Evolutionary conservation across 2,888 invertebrate genomes (phyloP), one percentile per base, ranked within the genome.

Genomic region (Cataglyphis livida): DNA sequence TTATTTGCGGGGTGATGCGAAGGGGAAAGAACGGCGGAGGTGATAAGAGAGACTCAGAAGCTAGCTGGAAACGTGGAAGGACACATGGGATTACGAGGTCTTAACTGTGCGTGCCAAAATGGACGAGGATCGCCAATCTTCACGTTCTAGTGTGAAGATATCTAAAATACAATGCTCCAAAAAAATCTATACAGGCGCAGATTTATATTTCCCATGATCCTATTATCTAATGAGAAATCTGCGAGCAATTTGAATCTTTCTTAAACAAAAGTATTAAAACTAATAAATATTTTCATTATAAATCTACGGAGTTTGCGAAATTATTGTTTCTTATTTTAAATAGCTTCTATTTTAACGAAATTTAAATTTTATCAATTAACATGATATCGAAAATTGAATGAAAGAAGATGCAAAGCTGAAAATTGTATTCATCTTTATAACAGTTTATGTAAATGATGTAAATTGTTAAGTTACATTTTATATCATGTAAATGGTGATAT

Each of bases 81-180:
- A 86, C 90, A 85, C 71, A 74, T 51, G 51, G 89, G 91, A 90
- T 90, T 90, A 92, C 86, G 81, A 71, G 87, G 91, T 87, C 87
- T 89, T 90, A 90, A 86, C 87, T 83, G 85, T 85, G 88, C 88
- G 85, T 86, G 83, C 83, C 85, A 84, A 84, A 87, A 82, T 82
- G 61, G 84, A 74, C 84, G 64, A 73, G 83, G 84, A 90, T 85
- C 76, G 83, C 79, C 38, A 12, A 0, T 65, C 84, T 75, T 79
- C 82, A 83, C 83, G 71, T 84, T 84, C 74, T 25, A 38, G 7
- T 12, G 18, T 21, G 44, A 41, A 5, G 12, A 57, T 28, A 18
- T 28, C 38, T 15, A n/a, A 57, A 57, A 57, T 44, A 54, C 35
- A 66, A 15, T 28, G 65, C 35, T 21, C 7, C 3, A 25, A 76